Evolutionary conservation across 64 coral and sea anemone genomes (phyloP).

Genomic region (Platygyra sinensis): DNA sequence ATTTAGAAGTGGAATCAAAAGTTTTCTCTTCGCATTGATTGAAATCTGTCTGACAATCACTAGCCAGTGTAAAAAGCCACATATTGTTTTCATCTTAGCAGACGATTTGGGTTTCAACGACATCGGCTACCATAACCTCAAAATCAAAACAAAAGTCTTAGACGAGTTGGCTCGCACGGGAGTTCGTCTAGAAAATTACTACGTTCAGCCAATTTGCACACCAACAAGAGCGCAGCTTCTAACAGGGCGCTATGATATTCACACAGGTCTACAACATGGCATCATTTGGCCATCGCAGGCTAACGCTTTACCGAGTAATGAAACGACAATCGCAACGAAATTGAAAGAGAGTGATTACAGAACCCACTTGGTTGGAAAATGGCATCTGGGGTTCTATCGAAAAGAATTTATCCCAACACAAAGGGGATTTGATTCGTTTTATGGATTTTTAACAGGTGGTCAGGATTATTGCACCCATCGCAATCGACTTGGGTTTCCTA

Average conservation of each 20-base stretch:
- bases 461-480: conserved; percentile 64
- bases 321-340: conserved; percentile 65
- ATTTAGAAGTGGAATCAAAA: background rate
- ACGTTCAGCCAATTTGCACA: conserved; percentile 70
- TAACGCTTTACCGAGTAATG: conserved; percentile 46
- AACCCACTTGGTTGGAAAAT: conserved; percentile 47
- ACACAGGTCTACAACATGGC: conserved; percentile 62
- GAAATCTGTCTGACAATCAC: background rate
- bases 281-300: conserved; percentile 61
- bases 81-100: conserved; percentile 54
- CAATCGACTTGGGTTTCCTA: conserved; percentile 25
- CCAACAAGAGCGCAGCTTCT: conserved; percentile 57
- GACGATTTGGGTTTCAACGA: conserved; percentile 77
- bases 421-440: conserved; percentile 47
- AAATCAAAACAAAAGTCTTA: conserved; percentile 61
- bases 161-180: conserved; percentile 48
- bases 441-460: conserved; percentile 31
- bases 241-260: conserved; percentile 67
- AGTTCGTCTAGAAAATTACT: conserved; percentile 67
- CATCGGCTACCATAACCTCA: conserved; percentile 48
- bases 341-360: conserved; percentile 40
- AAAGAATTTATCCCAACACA: conserved; percentile 20
- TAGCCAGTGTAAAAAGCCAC: conserved; percentile 7
- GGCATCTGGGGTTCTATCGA: conserved; percentile 42
- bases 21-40: background rate